Base-by-base conservation (phyloP, 2,888 invertebrate genomes). In the Standfussiana lucernea region DNA sequence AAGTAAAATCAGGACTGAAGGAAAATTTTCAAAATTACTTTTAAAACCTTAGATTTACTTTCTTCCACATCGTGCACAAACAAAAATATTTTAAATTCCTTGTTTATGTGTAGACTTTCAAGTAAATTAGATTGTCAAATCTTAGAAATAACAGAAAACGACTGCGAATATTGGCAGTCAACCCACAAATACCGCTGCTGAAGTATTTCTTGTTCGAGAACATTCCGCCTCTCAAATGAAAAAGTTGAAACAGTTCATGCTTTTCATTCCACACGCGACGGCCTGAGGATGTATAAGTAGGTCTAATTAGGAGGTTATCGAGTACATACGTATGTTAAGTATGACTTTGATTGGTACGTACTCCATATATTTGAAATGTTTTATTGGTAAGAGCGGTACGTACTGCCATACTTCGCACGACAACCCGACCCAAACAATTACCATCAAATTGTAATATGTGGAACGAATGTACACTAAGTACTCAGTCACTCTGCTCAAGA, bases 211-310 rank as follows among this genome's bases (percentile, higher is more conserved):
- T 77, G 45, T 59, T 83, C 84, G 75, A 68, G 61, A 84, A 87
- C 74, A 80, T 85, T 79, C 74, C 66, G 37, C 21, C 50, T 47
- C 81, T 81, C 72, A 72, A 80, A 86, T 68, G n/a, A 84, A 81
- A 85, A 86, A 75, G 56, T 80, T 69, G 80, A 66, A 83, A 78
- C 87, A 67, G 77, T 78, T 77, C 79, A 76, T 84, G 67, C 66
- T 50, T 80, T 72, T 69, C 75, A 73, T 77, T 68, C 76, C 65
- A 72, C 79, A 87, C 81, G 75, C 81, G 80, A 76, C 66, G 53
- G 53, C 47, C 66, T 69, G n/a, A 40, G 15, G 37, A 62, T 37
- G 37, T 62, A 13, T 72, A 59, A 80, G 53, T 71, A 74, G 73
- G 62, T 65, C 72, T 86, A 77, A 80, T 85, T 86, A 83, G 72